phyloP scores from a whole-genome alignment of 1,140 invertebrate genomes.

The Venturia canescens region DNA sequence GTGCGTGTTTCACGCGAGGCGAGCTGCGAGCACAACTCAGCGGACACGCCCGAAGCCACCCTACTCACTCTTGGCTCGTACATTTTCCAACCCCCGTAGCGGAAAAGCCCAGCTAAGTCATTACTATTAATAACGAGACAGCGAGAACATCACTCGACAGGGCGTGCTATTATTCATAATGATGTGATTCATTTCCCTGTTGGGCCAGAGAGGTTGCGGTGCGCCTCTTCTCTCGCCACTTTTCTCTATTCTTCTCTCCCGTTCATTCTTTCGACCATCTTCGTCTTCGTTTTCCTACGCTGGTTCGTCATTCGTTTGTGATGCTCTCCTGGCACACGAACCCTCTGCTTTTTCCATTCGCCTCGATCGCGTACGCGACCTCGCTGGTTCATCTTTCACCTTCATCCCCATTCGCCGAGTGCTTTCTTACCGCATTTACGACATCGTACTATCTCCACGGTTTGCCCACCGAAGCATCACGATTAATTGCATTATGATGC shows the following conservation, averaged over 20 bases:
- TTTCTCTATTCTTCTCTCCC: conserved; percentile 20
- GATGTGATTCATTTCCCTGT: conserved; percentile 67
- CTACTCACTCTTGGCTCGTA: conserved; percentile 5
- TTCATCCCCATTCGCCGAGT: conserved; percentile 44
- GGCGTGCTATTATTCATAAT: conserved; percentile 70
- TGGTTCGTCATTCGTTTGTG: conserved; percentile 9
- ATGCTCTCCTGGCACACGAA: conserved; percentile 50
- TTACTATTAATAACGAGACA: conserved; percentile 69
- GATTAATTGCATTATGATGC: conserved; percentile 68
- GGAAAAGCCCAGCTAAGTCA: conserved; percentile 65
- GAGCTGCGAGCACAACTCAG: conserved; percentile 32
- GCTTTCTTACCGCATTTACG: conserved; percentile 42
- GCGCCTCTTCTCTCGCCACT: conserved; percentile 35
- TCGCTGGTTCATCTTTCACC: conserved; percentile 48
- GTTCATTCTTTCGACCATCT: conserved; percentile 24
- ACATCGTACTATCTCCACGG: conserved; percentile 12
- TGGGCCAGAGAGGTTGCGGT: conserved; percentile 37
- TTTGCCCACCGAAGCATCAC: conserved; percentile 31
- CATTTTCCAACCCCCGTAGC: conserved; percentile 14
- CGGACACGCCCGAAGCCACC: conserved; percentile 29
- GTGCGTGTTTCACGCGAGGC: conserved; percentile 72
- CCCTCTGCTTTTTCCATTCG: conserved; percentile 47
- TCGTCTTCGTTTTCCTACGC: conserved; percentile 28
- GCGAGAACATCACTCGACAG: conserved; percentile 59
- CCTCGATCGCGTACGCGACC: not conserved